Percentiles rank a stretch among this genome's conserved stretches.
Conservation (phyloP, 2,888 invertebrate species). For the Serripes groenlandicus region DNA sequence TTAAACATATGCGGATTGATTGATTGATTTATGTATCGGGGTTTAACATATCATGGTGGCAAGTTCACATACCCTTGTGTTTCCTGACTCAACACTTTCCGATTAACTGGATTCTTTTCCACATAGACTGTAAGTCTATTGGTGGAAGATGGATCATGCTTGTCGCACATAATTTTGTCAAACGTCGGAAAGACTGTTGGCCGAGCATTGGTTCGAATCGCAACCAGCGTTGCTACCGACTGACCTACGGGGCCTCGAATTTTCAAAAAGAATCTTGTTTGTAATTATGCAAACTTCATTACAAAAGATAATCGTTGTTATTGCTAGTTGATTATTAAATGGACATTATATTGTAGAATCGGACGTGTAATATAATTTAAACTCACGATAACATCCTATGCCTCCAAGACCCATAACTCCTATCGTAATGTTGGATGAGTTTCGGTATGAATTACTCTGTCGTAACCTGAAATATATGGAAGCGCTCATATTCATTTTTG, state of each 20-base stretch:
- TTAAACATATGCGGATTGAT: background rate
- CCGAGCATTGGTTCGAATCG: too few relatives aligned
- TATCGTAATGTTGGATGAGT: conserved; percentile 87
- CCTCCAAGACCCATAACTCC: conserved; percentile 88
- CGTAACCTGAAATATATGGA: background rate
- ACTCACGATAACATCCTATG: conserved; percentile 87
- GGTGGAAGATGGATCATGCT: too few relatives aligned
- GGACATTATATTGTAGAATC: background rate
- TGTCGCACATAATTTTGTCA: too few relatives aligned
- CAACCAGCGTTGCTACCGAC: too few relatives aligned
- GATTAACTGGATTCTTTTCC: background rate
- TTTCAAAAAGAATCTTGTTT: background rate
- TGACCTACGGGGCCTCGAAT: background rate
- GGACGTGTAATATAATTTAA: background rate
- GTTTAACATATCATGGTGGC: background rate
- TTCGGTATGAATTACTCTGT: conserved; percentile 69
- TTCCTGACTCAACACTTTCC: background rate
- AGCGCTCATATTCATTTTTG: too few relatives aligned
- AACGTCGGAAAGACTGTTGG: background rate
- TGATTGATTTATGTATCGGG: too few relatives aligned
- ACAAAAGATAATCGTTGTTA: background rate
- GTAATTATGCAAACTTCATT: background rate
- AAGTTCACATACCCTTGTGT: too few relatives aligned
- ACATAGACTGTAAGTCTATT: too few relatives aligned
- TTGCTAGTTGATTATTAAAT: background rate